phyloP scores from a whole-genome alignment of 2,113 vertebrate genomes.

The Gavia stellata region DNA sequence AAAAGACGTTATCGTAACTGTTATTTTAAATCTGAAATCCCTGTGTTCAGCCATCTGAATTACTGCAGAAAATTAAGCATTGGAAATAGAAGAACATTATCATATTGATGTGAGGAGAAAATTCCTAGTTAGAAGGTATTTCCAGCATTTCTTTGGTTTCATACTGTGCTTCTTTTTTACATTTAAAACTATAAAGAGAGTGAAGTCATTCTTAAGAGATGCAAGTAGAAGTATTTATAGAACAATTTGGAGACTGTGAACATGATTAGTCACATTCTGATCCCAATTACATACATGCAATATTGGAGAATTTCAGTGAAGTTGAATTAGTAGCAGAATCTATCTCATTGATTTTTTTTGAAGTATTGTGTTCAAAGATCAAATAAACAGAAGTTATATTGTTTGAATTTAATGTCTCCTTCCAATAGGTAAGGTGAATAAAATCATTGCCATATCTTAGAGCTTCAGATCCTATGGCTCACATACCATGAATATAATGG shows the following conservation, averaged over 20 bases:
- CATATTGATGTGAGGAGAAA: not conserved
- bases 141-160: not conserved
- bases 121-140: not conserved
- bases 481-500: not conserved
- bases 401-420: not conserved
- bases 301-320: not conserved
- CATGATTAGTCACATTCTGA: not conserved
- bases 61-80: not conserved
- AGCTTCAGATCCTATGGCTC: not conserved
- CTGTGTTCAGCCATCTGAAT: not conserved
- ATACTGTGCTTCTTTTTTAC: not conserved
- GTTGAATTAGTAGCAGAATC: not conserved
- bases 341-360: not conserved
- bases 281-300: not conserved
- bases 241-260: not conserved
- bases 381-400: not conserved
- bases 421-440: not conserved
- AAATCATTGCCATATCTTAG: not conserved
- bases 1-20: not conserved
- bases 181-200: not conserved
- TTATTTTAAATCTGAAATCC: not conserved
- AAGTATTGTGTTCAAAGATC: not conserved
- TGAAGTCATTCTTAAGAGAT: not conserved
- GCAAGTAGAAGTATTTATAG: not conserved
- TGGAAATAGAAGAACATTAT: not conserved